These are phyloP conservation scores for Hetaerina americana DNA, from an alignment of 1,140 invertebrate species.

Conservation along the genomic window DNA sequence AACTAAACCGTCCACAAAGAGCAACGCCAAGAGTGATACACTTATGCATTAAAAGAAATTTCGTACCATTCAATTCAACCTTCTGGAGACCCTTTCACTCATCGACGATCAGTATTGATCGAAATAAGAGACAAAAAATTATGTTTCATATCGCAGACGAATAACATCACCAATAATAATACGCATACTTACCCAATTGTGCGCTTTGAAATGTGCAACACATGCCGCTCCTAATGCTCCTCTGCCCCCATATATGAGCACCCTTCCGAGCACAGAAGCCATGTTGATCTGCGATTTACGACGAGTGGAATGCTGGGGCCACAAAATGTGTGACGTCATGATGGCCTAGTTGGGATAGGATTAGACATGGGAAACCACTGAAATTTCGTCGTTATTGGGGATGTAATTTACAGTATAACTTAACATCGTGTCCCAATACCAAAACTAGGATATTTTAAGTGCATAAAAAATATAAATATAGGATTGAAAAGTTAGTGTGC, in stretches of 20 bases:
- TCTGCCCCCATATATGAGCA: conserved; percentile 85
- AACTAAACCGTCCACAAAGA: too few relatives aligned
- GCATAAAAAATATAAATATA: conserved; percentile 4
- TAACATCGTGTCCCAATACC: conserved; percentile 6
- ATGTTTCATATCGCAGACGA: neutral
- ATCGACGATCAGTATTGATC: neutral
- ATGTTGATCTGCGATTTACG: conserved; percentile 3
- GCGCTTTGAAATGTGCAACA: conserved; percentile 75
- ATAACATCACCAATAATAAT: neutral
- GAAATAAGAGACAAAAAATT: neutral
- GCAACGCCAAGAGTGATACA: too few relatives aligned
- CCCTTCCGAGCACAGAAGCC: conserved; percentile 37
- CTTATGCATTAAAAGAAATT: too few relatives aligned
- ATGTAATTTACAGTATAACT: conserved; percentile 5
- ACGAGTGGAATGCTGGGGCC: conserved; percentile 12
- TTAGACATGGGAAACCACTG: conserved; percentile 50
- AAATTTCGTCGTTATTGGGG: conserved; percentile 17
- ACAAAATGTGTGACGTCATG: conserved; percentile 41
- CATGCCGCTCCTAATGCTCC: conserved; percentile 83
- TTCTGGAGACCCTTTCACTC: neutral
- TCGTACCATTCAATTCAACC: neutral
- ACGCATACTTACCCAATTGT: conserved; percentile 61
- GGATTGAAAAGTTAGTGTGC: conserved; percentile 1
- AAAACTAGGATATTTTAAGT: conserved; percentile 9
- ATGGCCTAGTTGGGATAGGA: conserved; percentile 58